These are phyloP conservation scores for Eleginops maclovinus DNA, from an alignment of 2,113 vertebrate genomes.

Conservation along the genomic window DNA sequence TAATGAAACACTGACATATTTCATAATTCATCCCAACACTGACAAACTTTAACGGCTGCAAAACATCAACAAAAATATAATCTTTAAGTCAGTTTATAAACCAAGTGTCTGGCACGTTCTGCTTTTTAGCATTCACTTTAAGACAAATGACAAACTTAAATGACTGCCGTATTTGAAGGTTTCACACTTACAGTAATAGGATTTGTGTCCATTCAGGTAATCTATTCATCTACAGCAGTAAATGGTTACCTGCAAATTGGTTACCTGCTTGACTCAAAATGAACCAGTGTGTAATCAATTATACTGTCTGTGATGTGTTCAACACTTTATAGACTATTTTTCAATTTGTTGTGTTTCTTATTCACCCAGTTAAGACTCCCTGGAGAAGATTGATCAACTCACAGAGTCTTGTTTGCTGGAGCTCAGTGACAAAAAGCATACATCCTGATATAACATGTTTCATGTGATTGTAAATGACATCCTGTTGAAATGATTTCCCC, in stretches of 20 bases:
- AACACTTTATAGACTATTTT: background rate
- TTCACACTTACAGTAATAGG: background rate
- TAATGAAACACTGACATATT: background rate
- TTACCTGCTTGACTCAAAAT: background rate
- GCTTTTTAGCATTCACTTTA: background rate
- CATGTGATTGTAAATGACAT: slow-evolving; percentile 27
- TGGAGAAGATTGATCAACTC: background rate
- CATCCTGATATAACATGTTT: slow-evolving; percentile 13
- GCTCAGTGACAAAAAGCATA: slow-evolving; percentile 31
- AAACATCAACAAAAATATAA: background rate
- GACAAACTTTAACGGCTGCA: background rate
- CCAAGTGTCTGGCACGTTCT: background rate
- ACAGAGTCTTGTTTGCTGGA: slow-evolving; percentile 27
- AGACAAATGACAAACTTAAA: background rate
- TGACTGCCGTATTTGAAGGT: background rate
- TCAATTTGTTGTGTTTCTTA: background rate
- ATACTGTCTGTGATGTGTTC: background rate
- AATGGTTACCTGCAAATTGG: slow-evolving; percentile 1
- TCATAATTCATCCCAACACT: background rate
- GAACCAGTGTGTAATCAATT: background rate
- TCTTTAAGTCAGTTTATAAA: background rate
- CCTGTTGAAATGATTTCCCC: slow-evolving; percentile 29
- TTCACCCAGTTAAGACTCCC: slow-evolving; percentile 2
- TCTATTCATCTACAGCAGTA: background rate
- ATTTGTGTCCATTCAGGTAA: slow-evolving; percentile 1